Base-by-base conservation (phyloP, 2,113 vertebrate species). In the Scopus umbretta region DNA sequence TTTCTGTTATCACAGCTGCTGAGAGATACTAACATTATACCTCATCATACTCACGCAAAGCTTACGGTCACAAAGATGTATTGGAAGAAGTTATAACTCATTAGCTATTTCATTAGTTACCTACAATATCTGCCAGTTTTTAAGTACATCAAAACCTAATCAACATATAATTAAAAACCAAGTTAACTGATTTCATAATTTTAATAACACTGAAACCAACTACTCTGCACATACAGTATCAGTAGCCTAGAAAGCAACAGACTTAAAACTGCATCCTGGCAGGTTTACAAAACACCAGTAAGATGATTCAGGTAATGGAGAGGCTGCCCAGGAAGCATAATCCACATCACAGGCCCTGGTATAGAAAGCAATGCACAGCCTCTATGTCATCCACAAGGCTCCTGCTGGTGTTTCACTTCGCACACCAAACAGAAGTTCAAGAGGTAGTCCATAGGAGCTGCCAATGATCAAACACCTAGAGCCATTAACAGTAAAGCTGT, bases 21-120 rank as follows among this genome's bases (percentile, higher is more conserved):
- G 45, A 76, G 38, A 50, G 5, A 86, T 3, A 7, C 21, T 43
- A 84, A 74, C 29, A 22, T 9, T 8, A 8, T 25, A 66, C 7
- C 16, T 83, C 15, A 2, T 17, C 23, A 42, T 11, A 71, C 13
- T 22, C 5, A 0, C 10, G 42, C 0, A 6, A 88, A 68, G 20
- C 15, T 72, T 53, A 56, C 17, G 49, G 13, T 58, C 53, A 78
- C 10, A 58, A 72, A 94, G 81, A 58, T 1, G 0, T 9, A 40
- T 2, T 43, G 9, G 12, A 49, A 78, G 55, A 67, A 58, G 17
- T 36, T 53, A 8, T 8, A 90, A 56, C 11, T 68, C 43, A 38
- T 52, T 47, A 58, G 47, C 8, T 52, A 40, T 42, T 67, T 86
- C 29, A 84, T 18, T 18, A 65, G 16, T 88, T 56, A 75, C 8